phyloP scores from a whole-genome alignment of 92 coral and sea anemone species.

The Phenganax subtilis region DNA sequence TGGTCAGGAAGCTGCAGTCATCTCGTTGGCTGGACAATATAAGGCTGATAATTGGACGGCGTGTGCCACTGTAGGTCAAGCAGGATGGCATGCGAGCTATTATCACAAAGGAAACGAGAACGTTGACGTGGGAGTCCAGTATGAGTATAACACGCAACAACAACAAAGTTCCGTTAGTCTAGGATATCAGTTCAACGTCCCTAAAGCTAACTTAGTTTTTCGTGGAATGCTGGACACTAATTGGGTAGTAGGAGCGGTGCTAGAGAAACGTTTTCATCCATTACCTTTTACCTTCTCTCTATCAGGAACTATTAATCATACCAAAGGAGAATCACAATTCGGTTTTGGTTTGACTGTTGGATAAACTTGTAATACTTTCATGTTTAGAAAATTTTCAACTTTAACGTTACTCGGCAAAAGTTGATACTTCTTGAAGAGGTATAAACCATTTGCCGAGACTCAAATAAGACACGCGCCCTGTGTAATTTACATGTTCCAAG shows the following conservation, averaged over 20 bases:
- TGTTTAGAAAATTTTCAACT: neutral
- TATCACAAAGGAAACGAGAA: constrained; percentile 98
- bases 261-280: constrained; percentile 95
- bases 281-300: constrained; percentile 82
- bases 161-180: constrained; percentile 87
- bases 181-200: constrained; percentile 90
- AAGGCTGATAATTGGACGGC: constrained; percentile 73
- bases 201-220: constrained; percentile 87
- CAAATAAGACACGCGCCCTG: no score
- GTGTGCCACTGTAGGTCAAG: constrained; percentile 79
- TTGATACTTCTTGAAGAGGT: no score
- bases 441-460: no score
- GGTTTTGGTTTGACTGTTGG: constrained; percentile 94
- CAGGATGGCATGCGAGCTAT: constrained; percentile 95
- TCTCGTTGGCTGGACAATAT: constrained; percentile 88
- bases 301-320: constrained; percentile 88
- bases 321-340: constrained; percentile 83
- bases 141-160: constrained; percentile 84
- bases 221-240: constrained; percentile 97
- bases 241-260: constrained; percentile 92
- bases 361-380: constrained; percentile 15
- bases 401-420: neutral
- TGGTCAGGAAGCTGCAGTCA: constrained; percentile 80
- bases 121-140: constrained; percentile 95
- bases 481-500: no score